Conservation (phyloP, 2,797 vertebrate species). For the Oreonectes daqikongensis region DNA sequence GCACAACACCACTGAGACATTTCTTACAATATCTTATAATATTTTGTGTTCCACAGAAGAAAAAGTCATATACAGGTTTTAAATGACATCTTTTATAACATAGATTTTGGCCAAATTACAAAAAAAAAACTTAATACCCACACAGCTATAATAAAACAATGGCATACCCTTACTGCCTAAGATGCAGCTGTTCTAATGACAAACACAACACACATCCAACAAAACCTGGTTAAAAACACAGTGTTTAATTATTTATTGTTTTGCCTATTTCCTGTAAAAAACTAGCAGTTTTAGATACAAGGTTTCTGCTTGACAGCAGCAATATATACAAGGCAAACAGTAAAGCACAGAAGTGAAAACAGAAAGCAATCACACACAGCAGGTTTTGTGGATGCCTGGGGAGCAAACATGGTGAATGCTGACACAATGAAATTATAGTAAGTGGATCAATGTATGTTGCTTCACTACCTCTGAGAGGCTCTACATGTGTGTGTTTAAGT, state of each 20-base stretch:
- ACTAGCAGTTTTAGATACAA: too few relatives aligned
- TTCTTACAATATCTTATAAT: too few relatives aligned
- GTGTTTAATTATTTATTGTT: too few relatives aligned
- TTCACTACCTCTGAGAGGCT: not conserved
- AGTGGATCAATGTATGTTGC: slow-evolving; percentile 20
- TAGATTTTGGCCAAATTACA: too few relatives aligned
- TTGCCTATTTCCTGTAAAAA: too few relatives aligned
- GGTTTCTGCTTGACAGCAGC: too few relatives aligned
- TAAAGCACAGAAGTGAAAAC: not conserved
- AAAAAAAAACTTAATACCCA: not conserved
- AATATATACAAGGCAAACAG: slow-evolving; percentile 1
- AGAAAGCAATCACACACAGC: slow-evolving; percentile 7
- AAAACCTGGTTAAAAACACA: too few relatives aligned
- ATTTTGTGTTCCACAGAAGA: too few relatives aligned
- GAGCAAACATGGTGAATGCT: slow-evolving; percentile 1
- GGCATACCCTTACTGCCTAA: too few relatives aligned
- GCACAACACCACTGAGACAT: too few relatives aligned
- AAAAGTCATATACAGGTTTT: too few relatives aligned
- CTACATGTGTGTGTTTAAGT: not conserved
- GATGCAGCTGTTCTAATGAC: not conserved
- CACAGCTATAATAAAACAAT: not conserved
- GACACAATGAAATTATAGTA: slow-evolving; percentile 17
- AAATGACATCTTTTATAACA: too few relatives aligned
- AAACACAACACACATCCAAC: not conserved
- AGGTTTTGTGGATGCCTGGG: slow-evolving; percentile 13